Base-by-base conservation (phyloP, 2,888 invertebrate species). In the Spicauda simplicius region DNA sequence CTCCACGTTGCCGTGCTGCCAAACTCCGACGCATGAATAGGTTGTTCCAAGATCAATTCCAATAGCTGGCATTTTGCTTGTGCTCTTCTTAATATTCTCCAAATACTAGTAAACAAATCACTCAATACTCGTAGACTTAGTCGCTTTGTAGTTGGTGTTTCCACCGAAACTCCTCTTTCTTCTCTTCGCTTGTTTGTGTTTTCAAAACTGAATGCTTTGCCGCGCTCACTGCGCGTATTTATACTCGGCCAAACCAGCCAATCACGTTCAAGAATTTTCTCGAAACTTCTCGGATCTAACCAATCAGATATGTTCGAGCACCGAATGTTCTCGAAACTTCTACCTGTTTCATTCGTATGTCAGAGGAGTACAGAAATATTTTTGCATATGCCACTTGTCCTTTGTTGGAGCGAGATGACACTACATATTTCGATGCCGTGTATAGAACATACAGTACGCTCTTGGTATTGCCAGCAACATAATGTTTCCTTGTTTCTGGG, bases 11-110 rank as follows among this genome's bases (percentile, higher is more conserved):
- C 96, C 96, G 80, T 97, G 95, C 82, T 97, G 96, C 95, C 96
- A 97, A n/a, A 97, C 97, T 76, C 97, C 97, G 57, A 97, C 97
- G 81, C 97, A 97, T 45, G 97, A 97, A 86, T 97, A 97, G 8
- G 97, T 98, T 48, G 97, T 98, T 77, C 97, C 98, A 82, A 98
- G 94, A 94, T 98, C 89, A 73, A 90, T 91, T 86, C 90, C 90
- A 58, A 90, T 83, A 72, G 90, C 89, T 83, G 89, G 88, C 91
- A 90, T 91, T 79, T 74, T 80, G 20, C 68, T 19, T 75, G 59
- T 64, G 30, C 72, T 66, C 48, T 57, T 71, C 70, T 69, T 16
- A 7, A 19, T 16, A 53, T 52, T 11, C 53, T 59, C 30, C 53
- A 56, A 67, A 55, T 45, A 64, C 41, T 57, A 64, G n/a, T 57